Base-by-base conservation (phyloP, 2,888 invertebrate species). In the Cheiracanthium punctorium region DNA sequence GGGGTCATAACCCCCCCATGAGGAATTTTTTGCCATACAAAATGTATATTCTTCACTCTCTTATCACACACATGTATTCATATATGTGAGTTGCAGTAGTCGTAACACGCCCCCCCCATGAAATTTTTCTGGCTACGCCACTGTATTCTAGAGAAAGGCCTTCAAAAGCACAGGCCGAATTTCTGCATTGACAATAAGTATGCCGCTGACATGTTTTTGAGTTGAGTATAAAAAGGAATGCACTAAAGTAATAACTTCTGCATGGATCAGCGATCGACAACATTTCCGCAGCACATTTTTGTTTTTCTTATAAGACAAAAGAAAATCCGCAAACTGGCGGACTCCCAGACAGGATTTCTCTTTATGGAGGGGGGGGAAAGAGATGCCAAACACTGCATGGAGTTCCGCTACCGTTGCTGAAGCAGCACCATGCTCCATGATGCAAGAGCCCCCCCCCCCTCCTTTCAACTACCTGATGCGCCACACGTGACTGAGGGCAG, bases 401-500 rank as follows among this genome's bases (percentile, higher is more conserved):
- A 24, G 58, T 58, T 58, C 58, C 58, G 58, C 58, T 58, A 58
- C 58, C 20, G 58, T 58, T 48, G 48, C 48, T 2, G 48, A 48
- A 48, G 14, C 48, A 48, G n/a, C 24, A 17, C 12, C 24, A 24
- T 24, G 24, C 24, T 24, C 24, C 20, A 12, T 24, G 58, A 58
- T 24, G 58, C 58, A 58, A 58, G 58, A 17, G 20, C 1, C 58
- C 24, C 20, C 20, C n/a, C n/a, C n/a, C n/a, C n/a, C n/a, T n/a
- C n/a, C n/a, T n/a, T n/a, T n/a, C 2, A 24, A 24, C 58, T 24
- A 58, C 58, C 58, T 58, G 58, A 58, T 58, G 58, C 58, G 58
- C 58, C 58, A 58, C 58, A 58, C 58, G 58, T 58, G 58, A 58
- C 4, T n/a, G 58, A 58, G 58, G 58, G 58, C 58, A 58, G 58